These are phyloP conservation scores for Drosophila austrosaltans DNA, from an alignment of 2,888 invertebrate genomes.

Conservation along the genomic window DNA sequence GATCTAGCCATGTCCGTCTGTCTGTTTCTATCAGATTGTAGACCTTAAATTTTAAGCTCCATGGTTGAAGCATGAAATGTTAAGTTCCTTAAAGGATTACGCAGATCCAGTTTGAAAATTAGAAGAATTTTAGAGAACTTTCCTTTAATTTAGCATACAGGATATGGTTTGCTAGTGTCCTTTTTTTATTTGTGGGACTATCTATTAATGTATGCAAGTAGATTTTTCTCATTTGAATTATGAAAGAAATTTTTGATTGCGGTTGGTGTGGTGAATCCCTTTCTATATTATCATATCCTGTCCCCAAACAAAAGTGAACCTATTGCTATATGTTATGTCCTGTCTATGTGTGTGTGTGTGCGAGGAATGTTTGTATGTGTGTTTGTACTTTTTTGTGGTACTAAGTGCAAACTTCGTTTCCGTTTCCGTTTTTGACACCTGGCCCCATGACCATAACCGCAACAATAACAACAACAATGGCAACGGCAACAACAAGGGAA, in stretches of 20 bases:
- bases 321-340: conserved; percentile 5
- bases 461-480: conserved; percentile 19
- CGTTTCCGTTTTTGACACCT: conserved; percentile 48
- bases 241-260: conserved; percentile 7
- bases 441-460: conserved; percentile 27
- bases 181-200: background rate
- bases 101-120: too few species aligned
- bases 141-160: too few species aligned
- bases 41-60: too few species aligned
- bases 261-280: background rate
- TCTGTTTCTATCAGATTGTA: too few species aligned
- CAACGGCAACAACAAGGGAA: background rate
- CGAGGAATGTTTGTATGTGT: too few species aligned
- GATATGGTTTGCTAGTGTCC: background rate
- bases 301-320: background rate
- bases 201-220: background rate
- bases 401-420: conserved; percentile 45
- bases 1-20: too few species aligned
- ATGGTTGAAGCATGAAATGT: too few species aligned
- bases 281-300: background rate
- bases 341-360: background rate
- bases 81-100: too few species aligned
- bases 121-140: too few species aligned
- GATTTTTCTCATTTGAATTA: background rate
- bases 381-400: conserved; percentile 4